phyloP scores from a whole-genome alignment of 2,797 vertebrate species.

The Lepilemur ruficaudatus region DNA sequence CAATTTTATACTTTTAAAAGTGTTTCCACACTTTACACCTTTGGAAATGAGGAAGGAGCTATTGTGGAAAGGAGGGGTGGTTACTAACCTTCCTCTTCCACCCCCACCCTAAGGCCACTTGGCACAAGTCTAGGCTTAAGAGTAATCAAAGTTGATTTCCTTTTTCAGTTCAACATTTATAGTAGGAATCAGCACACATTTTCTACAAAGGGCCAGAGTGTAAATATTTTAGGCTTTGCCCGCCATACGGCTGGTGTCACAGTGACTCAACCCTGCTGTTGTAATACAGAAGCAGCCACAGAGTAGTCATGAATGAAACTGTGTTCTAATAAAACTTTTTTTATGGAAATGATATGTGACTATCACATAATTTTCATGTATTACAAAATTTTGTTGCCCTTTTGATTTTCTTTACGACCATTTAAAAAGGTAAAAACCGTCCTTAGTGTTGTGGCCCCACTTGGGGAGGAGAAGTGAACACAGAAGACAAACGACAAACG shows the following conservation, averaged over 20 bases:
- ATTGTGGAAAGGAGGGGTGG: neutral
- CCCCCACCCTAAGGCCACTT: neutral
- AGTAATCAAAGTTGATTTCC: neutral
- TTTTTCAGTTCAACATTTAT: neutral
- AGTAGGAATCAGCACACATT: neutral
- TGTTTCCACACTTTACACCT: neutral
- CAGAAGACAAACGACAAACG: no score
- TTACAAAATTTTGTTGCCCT: neutral
- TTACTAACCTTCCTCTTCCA: neutral
- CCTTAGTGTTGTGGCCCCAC: no score
- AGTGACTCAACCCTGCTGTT: neutral
- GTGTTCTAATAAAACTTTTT: neutral
- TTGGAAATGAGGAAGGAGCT: neutral
- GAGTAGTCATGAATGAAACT: neutral
- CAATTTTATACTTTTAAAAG: neutral
- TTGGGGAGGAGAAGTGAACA: no score
- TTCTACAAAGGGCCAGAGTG: neutral
- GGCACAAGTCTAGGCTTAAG: neutral
- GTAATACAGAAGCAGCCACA: neutral
- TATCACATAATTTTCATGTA: neutral
- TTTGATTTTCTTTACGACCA: neutral
- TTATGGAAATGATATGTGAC: neutral
- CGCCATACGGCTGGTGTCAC: neutral
- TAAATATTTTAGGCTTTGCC: neutral
- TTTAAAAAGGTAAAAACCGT: neutral